phyloP scores from a whole-genome alignment of 2,113 vertebrate species.

The Phylloscopus trochilus region DNA sequence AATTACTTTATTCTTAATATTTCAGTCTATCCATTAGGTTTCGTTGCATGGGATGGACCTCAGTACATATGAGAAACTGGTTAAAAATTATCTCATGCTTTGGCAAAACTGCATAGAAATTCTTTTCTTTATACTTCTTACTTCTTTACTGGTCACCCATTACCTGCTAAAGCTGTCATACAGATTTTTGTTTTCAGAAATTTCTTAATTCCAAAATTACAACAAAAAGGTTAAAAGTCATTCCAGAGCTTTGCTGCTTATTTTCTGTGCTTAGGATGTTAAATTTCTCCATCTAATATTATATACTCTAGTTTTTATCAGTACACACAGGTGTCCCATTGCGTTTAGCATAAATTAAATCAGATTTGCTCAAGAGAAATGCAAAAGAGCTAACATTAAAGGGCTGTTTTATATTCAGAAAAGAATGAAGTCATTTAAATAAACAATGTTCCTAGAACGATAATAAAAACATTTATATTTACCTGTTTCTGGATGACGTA shows the following conservation, averaged over 20 bases:
- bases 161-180: not conserved
- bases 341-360: constrained; percentile 50
- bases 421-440: not conserved
- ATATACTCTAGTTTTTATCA: not conserved
- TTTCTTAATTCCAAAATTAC: not conserved
- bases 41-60: not conserved
- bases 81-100: not conserved
- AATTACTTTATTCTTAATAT: not conserved
- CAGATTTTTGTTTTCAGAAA: not conserved
- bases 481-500: not conserved
- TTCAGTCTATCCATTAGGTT: not conserved
- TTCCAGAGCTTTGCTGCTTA: not conserved
- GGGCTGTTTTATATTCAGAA: constrained; percentile 6
- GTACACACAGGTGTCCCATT: constrained; percentile 24
- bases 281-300: not conserved
- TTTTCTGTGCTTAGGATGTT: not conserved
- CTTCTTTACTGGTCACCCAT: not conserved
- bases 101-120: not conserved
- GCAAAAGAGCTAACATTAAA: constrained; percentile 17
- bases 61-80: not conserved
- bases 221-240: not conserved
- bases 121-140: not conserved
- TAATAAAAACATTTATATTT: not conserved
- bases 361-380: constrained; percentile 24
- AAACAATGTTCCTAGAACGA: not conserved